These are phyloP conservation scores for Heliconius erato DNA, from an alignment of 2,888 invertebrate species.

Conservation along the genomic window DNA sequence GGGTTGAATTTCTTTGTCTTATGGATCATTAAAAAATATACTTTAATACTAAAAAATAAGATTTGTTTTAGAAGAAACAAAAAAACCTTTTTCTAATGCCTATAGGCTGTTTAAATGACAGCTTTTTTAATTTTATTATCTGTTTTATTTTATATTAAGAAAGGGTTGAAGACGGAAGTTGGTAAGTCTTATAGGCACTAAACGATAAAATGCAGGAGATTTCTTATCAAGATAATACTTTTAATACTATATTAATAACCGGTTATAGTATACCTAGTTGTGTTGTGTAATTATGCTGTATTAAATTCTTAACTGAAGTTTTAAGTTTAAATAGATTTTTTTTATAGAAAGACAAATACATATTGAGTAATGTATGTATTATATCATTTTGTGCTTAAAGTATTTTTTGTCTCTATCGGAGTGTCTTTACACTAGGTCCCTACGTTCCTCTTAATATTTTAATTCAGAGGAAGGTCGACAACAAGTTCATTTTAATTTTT, in stretches of 20 bases:
- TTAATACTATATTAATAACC: not conserved
- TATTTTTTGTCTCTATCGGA: no score
- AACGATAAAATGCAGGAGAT: slow-evolving; percentile 33
- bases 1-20: slow-evolving; percentile 49
- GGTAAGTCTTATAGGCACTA: slow-evolving; percentile 34
- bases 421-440: no score
- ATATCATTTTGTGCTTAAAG: no score
- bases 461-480: no score
- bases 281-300: not conserved
- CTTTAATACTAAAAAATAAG: not conserved
- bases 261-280: not conserved
- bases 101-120: slow-evolving; percentile 51
- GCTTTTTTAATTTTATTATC: slow-evolving; percentile 57
- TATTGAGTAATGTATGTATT: no score
- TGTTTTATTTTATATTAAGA: slow-evolving; percentile 58
- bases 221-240: not conserved
- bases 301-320: not conserved
- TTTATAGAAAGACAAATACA: no score
- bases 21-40: not conserved
- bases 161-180: slow-evolving; percentile 49
- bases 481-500: not conserved
- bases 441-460: no score
- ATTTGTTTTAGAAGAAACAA: not conserved
- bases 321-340: not conserved
- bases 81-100: slow-evolving; percentile 37